phyloP scores from a whole-genome alignment of 1,140 invertebrate genomes.

The Cyphomyrmex costatus region DNA sequence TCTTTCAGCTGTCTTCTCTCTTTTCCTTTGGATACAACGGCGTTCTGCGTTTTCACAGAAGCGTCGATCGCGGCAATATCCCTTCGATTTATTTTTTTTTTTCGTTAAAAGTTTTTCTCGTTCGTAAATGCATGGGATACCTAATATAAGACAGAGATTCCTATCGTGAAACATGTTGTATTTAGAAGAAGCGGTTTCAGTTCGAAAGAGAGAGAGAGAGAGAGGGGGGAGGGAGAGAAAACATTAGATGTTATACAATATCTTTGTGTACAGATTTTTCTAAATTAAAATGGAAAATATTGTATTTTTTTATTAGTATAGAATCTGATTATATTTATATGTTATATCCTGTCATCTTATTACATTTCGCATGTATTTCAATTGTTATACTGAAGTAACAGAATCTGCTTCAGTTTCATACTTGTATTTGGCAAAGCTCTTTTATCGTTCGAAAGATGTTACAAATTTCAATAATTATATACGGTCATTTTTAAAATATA shows the following conservation, averaged over 20 bases:
- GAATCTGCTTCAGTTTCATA: not conserved
- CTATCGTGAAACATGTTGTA: not conserved
- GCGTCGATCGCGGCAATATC: constrained; percentile 44
- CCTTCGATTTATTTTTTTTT: constrained; percentile 38
- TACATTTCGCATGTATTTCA: not conserved
- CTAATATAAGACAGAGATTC: constrained; percentile 15
- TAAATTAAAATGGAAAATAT: not conserved
- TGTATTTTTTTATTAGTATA: not conserved
- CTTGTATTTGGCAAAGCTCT: not conserved
- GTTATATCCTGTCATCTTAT: not conserved
- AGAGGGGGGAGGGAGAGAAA: too few relatives aligned
- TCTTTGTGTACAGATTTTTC: not conserved
- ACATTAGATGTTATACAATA: not conserved
- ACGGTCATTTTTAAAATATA: not conserved
- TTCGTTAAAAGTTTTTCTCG: not conserved
- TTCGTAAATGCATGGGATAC: constrained; percentile 31
- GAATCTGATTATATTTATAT: not conserved
- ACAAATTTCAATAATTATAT: not conserved
- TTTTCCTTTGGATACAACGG: constrained; percentile 14
- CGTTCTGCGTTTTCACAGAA: constrained; percentile 32
- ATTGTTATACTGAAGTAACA: not conserved
- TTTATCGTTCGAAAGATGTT: not conserved
- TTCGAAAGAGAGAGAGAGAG: too few relatives aligned
- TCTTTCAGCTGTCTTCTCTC: constrained; percentile 18
- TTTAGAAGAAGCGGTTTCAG: not conserved